These are phyloP conservation scores for Galaxea fascicularis DNA, from an alignment of 92 coral and sea anemone species.

Conservation along the genomic window DNA sequence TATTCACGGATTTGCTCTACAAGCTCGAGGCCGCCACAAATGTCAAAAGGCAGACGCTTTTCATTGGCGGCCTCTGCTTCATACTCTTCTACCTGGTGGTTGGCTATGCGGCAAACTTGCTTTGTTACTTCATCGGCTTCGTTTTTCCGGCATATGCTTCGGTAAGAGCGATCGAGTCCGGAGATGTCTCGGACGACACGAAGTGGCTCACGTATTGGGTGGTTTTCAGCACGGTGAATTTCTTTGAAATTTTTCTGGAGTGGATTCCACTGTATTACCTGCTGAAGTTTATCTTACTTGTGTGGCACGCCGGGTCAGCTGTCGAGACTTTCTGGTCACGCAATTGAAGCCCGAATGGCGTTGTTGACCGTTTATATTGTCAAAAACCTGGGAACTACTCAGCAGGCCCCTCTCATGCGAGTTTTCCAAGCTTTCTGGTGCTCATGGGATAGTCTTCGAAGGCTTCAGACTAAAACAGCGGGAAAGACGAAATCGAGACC, in stretches of 20 bases:
- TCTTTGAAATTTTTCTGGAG: constrained; percentile 82
- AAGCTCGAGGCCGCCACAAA: constrained; percentile 83
- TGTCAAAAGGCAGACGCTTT: constrained; percentile 74
- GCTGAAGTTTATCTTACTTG: constrained; percentile 83
- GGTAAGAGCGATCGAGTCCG: constrained; percentile 84
- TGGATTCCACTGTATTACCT: constrained; percentile 93
- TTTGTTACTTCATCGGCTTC: constrained; percentile 85
- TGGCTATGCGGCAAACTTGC: constrained; percentile 88
- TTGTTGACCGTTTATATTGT: no score
- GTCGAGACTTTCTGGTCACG: no score
- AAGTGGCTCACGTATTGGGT: constrained; percentile 98
- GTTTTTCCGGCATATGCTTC: constrained; percentile 91
- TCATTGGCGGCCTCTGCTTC: constrained; percentile 72
- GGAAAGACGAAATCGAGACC: no score
- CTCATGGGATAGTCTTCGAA: no score
- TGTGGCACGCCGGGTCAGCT: no score
- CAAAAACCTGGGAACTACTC: no score
- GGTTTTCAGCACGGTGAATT: constrained; percentile 81
- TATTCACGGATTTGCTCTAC: constrained; percentile 70
- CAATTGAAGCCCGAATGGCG: no score
- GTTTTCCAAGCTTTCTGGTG: no score
- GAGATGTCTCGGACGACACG: constrained; percentile 58
- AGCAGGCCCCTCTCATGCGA: no score
- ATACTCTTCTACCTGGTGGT: constrained; percentile 83
- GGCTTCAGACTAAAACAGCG: no score